A percentile compares a stretch with the other conserved stretches of the same genome.
These are phyloP conservation scores for Dryoscopus gambensis DNA, from an alignment of 2,113 vertebrate genomes.

Conservation along the genomic window DNA sequence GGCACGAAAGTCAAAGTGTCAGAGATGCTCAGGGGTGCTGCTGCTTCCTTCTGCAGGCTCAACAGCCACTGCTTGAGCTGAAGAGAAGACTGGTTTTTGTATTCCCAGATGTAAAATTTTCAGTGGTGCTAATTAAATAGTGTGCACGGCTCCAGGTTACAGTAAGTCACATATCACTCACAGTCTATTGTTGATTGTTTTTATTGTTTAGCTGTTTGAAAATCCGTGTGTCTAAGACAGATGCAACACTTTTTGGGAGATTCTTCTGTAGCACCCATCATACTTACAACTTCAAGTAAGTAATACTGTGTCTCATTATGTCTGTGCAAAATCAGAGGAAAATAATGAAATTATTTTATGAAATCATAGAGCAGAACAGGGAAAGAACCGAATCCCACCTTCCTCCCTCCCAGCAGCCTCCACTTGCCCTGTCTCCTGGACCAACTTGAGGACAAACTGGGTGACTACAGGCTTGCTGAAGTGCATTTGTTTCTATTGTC, in stretches of 20 bases:
- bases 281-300: background rate
- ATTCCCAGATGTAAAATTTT: conserved; percentile 9
- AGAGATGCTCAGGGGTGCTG: background rate
- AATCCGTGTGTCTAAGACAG: background rate
- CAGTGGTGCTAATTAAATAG: background rate
- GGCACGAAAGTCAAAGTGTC: background rate
- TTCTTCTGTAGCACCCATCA: background rate
- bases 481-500: conserved; percentile 1
- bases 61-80: background rate
- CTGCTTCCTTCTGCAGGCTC: background rate
- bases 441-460: background rate
- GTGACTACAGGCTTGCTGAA: background rate
- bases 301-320: background rate
- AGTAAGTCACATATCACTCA: background rate
- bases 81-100: background rate
- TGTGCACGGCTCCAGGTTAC: background rate
- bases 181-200: background rate
- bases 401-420: background rate
- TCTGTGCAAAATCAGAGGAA: background rate
- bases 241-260: background rate
- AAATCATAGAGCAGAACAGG: background rate
- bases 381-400: background rate
- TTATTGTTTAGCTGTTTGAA: conserved; percentile 20
- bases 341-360: background rate
- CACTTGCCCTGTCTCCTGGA: background rate